phyloP scores from a whole-genome alignment of 2,113 vertebrate genomes.

The Toxotes jaculatrix region DNA sequence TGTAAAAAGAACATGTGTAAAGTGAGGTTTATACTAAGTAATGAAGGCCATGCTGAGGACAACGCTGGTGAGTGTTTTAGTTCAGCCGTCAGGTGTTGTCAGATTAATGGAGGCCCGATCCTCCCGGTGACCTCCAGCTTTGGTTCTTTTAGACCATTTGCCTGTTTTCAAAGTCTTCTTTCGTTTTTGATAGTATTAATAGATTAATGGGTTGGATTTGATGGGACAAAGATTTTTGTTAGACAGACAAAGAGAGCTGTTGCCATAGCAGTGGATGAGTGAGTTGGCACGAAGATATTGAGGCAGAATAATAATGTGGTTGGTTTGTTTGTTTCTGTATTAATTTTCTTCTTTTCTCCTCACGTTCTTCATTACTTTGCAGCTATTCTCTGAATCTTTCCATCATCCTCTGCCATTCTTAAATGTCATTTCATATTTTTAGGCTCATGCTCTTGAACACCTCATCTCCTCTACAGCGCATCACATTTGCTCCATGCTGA shows the following conservation, averaged over 20 bases:
- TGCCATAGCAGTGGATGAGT: too few species aligned
- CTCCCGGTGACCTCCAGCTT: not conserved
- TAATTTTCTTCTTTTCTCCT: not conserved
- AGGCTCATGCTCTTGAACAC: too few species aligned
- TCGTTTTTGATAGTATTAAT: too few species aligned
- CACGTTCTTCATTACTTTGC: not conserved
- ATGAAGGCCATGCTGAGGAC: not conserved
- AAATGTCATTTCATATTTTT: not conserved
- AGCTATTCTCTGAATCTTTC: not conserved
- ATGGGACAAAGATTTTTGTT: not conserved
- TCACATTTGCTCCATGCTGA: not conserved
- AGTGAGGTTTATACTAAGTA: not conserved
- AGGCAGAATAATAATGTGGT: not conserved
- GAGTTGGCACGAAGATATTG: too few species aligned
- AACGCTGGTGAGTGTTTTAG: not conserved
- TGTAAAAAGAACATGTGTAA: too few species aligned
- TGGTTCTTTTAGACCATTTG: not conserved
- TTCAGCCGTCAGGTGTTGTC: not conserved
- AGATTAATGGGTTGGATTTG: not conserved
- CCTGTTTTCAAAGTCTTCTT: too few species aligned
- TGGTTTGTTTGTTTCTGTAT: not conserved
- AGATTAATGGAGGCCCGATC: not conserved
- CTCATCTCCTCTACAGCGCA: constrained; percentile 8
- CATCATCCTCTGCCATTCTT: too few species aligned
- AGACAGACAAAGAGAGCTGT: not conserved